Percentiles rank a stretch among this genome's conserved stretches.
These are phyloP conservation scores for Vanessa cardui DNA, from an alignment of 2,888 invertebrate genomes.

Conservation along the genomic window DNA sequence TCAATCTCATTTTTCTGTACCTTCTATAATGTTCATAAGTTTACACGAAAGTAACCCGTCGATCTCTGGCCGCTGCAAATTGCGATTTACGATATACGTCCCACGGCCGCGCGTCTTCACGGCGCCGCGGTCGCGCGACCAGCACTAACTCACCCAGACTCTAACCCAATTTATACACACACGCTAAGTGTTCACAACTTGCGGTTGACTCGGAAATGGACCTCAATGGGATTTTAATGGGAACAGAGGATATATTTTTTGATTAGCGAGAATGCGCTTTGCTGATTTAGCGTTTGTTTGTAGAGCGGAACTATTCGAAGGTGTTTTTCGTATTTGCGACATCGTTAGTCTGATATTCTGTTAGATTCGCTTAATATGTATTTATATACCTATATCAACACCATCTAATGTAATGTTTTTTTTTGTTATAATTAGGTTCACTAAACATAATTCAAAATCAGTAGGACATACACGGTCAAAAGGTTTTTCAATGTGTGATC, in stretches of 20 bases:
- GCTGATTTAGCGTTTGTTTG: slow-evolving; percentile 19
- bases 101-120: slow-evolving; percentile 40
- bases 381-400: no score
- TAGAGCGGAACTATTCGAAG: slow-evolving; percentile 12
- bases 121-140: slow-evolving; percentile 42
- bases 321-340: slow-evolving; percentile 4
- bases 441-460: no score
- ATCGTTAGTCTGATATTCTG: neutral
- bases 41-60: slow-evolving; percentile 17
- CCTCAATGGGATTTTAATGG: slow-evolving; percentile 22
- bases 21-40: slow-evolving; percentile 5
- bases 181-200: slow-evolving; percentile 30
- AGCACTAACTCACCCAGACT: slow-evolving; percentile 13
- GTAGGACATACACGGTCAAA: no score
- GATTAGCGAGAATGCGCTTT: slow-evolving; percentile 25
- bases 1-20: neutral
- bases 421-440: no score
- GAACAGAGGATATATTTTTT: slow-evolving; percentile 27
- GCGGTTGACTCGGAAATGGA: slow-evolving; percentile 22
- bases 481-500: no score
- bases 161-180: slow-evolving; percentile 27
- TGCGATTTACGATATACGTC: slow-evolving; percentile 40
- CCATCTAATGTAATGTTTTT: no score
- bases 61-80: slow-evolving; percentile 35
- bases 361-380: neutral